Base-by-base conservation (phyloP, 2,113 vertebrate genomes). In the Tenebrosternarchus preto region DNA sequence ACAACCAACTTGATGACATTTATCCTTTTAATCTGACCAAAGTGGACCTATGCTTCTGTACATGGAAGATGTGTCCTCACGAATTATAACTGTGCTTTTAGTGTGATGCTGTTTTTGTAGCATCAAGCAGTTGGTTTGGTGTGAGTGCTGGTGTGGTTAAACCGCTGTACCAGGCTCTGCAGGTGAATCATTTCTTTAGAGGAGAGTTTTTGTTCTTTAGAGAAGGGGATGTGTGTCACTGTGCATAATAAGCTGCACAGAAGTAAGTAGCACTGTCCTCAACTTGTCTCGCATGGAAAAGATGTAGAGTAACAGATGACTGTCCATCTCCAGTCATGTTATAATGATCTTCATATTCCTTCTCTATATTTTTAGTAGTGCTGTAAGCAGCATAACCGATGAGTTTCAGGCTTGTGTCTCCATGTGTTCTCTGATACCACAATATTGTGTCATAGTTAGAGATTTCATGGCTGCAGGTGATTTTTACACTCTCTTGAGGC, bases 341-440 rank as follows among this genome's bases (percentile, higher is more conserved):
- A 59, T 59, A 83, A n/a, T 61, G 12, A 16, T 29, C 31, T 29
- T 83, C 20, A 56, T 33, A 78, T 24, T 56, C 17, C 19, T 63
- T 25, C 25, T 79, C 68, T 19, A 73, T n/a, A 22, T 25, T 25
- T 25, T 0, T 4, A 9, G 3, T 1, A 11, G 0, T 31, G 12
- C 1, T 11, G 29, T 12, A 46, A 15, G 19, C 25, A 36, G 8
- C 43, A 46, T 46, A 46, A 8, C 43, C 43, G 31, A 81, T 83
- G 33, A 83, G 85, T 77, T 82, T 71, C 3, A 0, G 8, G 0
- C 55, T 1, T 0, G 25, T 0, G 64, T 85, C 20, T 0, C 61
- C 2, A 64, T 69, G 0, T 0, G 84, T 72, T 57, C 83, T 78
- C 81, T 87, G 90, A 46, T 91, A 92, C 90, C 91, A 91, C 0